Conservation (phyloP, 1,140 invertebrate genomes). For the Tenebrio molitor region DNA sequence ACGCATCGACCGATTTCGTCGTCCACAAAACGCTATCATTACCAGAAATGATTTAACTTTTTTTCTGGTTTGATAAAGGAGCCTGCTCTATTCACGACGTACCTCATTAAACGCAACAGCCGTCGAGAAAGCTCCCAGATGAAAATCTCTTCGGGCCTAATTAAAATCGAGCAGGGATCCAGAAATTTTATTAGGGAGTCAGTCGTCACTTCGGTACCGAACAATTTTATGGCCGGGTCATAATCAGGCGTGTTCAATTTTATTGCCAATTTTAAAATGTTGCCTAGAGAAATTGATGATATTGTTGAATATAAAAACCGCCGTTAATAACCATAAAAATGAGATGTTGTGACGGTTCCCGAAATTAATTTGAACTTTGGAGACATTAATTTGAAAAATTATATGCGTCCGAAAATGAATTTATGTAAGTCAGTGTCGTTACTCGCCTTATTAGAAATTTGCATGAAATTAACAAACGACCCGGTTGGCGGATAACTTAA, state of each 20-base stretch:
- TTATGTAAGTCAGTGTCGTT: neutral
- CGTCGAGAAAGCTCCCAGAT: too few relatives aligned
- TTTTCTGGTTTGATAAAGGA: too few relatives aligned
- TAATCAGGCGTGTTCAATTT: slow-evolving; percentile 4
- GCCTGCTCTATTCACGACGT: too few relatives aligned
- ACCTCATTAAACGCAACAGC: too few relatives aligned
- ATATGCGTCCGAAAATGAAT: slow-evolving; percentile 6
- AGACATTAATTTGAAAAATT: slow-evolving; percentile 29
- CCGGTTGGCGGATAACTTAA: neutral
- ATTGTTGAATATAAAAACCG: slow-evolving; percentile 2
- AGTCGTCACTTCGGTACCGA: neutral
- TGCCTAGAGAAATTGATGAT: slow-evolving; percentile 5
- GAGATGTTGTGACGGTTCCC: neutral
- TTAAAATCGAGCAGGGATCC: neutral
- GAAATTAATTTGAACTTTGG: slow-evolving; percentile 20
- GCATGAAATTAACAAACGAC: slow-evolving; percentile 2
- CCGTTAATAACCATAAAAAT: slow-evolving; percentile 10
- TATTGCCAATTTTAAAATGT: slow-evolving; percentile 8
- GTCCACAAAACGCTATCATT: neutral
- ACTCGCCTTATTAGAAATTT: slow-evolving; percentile 15
- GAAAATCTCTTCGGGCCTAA: neutral
- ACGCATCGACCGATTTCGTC: too few relatives aligned
- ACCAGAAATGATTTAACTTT: too few relatives aligned
- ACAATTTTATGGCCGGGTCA: neutral
- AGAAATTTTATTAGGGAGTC: neutral